phyloP scores from a whole-genome alignment of 2,797 vertebrate genomes.

The Lateolabrax maculatus region DNA sequence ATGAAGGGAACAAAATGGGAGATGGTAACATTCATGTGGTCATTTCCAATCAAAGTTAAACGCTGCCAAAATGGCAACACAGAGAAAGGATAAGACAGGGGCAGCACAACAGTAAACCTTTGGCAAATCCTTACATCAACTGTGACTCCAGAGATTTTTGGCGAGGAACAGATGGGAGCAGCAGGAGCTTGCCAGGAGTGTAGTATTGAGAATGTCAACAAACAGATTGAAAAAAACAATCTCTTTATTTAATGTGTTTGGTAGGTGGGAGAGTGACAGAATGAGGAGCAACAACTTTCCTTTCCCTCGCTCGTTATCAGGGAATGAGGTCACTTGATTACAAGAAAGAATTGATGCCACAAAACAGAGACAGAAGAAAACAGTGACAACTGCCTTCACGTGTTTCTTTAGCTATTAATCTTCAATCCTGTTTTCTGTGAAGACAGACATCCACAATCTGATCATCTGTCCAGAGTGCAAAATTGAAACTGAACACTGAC shows the following conservation, averaged over 20 bases:
- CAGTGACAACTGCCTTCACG: neutral
- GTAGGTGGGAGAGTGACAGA: constrained; percentile 34
- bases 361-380: constrained; percentile 25
- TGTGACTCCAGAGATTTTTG: constrained; percentile 26
- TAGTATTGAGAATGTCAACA: constrained; percentile 35
- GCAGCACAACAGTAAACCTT: constrained; percentile 44
- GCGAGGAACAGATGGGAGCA: constrained; percentile 64
- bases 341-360: constrained; percentile 14
- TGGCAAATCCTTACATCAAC: constrained; percentile 56
- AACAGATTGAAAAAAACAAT: constrained; percentile 35
- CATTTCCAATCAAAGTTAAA: constrained; percentile 26
- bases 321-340: constrained; percentile 71
- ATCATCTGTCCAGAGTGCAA: constrained; percentile 5
- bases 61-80: constrained; percentile 8
- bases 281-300: constrained; percentile 48
- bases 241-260: constrained; percentile 41
- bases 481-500: constrained; percentile 2
- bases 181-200: constrained; percentile 51
- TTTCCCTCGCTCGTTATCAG: constrained; percentile 61
- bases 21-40: neutral
- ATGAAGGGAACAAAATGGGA: neutral
- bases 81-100: neutral
- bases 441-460: constrained; percentile 5
- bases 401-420: constrained; percentile 15
- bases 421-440: neutral